These are phyloP conservation scores for Picus viridis DNA, from an alignment of 2,797 vertebrate species.

Conservation along the genomic window DNA sequence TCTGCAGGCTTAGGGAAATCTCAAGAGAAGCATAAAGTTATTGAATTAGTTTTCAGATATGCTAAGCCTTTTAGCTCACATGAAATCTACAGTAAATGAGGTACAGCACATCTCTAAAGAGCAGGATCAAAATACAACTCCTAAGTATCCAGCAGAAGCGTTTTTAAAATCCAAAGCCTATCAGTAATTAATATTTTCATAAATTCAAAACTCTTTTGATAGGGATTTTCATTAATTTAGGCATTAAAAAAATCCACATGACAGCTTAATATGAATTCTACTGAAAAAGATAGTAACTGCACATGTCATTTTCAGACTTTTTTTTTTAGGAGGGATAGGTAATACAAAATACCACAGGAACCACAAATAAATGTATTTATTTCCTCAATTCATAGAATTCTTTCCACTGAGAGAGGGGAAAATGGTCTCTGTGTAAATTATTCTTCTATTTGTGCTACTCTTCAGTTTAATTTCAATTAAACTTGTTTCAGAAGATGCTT, in stretches of 20 bases:
- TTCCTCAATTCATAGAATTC: neutral
- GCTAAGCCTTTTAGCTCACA: constrained; percentile 13
- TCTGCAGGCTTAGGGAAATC: neutral
- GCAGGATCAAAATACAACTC: neutral
- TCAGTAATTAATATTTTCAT: neutral
- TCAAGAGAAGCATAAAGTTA: constrained; percentile 26
- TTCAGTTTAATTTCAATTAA: neutral
- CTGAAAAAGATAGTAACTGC: neutral
- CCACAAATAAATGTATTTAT: neutral
- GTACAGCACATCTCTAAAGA: neutral
- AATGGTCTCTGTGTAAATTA: neutral
- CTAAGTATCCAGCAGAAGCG: neutral
- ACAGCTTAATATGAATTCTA: neutral
- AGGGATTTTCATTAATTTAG: neutral
- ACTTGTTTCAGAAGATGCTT: neutral
- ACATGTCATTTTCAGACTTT: neutral
- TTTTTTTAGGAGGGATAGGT: neutral
- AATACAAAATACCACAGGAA: neutral
- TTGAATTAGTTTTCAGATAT: constrained; percentile 19
- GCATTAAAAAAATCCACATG: neutral
- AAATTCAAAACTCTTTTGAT: neutral
- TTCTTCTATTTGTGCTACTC: neutral
- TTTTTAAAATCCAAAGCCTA: neutral
- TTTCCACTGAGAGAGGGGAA: neutral
- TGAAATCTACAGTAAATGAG: constrained; percentile 2